Evolutionary conservation across 2,113 vertebrate species (phyloP).

Genomic region (Todiramphus saurophagus): DNA sequence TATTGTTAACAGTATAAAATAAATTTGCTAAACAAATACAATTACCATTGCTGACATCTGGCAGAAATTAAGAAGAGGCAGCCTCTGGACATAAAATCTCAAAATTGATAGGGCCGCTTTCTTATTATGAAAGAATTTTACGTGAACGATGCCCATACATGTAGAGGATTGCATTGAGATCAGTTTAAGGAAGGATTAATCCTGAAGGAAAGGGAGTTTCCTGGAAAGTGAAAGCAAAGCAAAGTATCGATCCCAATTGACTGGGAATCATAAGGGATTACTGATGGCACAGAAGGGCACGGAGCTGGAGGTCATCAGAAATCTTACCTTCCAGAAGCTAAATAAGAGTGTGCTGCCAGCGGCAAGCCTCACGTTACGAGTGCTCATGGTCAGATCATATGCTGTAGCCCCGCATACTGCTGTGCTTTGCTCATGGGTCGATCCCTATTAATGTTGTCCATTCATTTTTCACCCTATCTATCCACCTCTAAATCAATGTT

Average conservation of each 20-base stretch:
- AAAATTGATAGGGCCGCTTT: neutral
- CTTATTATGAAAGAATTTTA: neutral
- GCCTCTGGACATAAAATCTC: neutral
- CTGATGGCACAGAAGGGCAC: neutral
- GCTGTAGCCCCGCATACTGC: neutral
- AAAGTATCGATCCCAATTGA: neutral
- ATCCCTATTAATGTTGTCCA: neutral
- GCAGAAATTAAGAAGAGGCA: neutral
- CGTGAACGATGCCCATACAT: neutral
- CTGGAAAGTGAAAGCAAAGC: neutral
- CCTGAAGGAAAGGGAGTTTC: neutral
- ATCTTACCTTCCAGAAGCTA: neutral
- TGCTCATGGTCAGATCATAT: neutral
- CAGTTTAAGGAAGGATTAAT: neutral
- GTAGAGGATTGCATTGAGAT: neutral
- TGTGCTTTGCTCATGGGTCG: neutral
- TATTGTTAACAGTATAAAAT: neutral
- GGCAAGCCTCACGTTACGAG: accelerated
- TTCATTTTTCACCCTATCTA: neutral
- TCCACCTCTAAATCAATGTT: neutral
- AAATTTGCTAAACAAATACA: neutral
- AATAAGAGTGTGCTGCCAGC: neutral
- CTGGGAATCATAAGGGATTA: neutral
- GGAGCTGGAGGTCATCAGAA: neutral
- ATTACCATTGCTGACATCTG: neutral